Evolutionary conservation across 2,113 vertebrate species (phyloP), one percentile per base, ranked within the genome.

Genomic region (Craseonycteris thonglongyai): DNA sequence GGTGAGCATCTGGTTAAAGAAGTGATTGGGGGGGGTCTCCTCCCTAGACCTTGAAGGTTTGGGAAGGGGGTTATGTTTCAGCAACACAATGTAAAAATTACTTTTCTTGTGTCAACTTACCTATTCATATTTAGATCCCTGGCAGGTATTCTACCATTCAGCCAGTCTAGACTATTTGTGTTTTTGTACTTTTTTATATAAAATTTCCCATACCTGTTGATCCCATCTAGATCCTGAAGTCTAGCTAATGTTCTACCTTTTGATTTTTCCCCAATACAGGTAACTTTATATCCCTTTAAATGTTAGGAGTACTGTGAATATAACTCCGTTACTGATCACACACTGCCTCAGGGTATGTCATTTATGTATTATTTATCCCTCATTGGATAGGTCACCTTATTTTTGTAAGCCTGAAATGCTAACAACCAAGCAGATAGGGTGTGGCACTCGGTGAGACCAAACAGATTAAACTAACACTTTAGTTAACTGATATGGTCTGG

Each of bases 1-100:
- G 42, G 1, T 0, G 35, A 79, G 66, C 10, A 5, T 21, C n/a
- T 21, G 22, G n/a, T 1, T 0, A 10, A 59, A n/a, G 76, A 40
- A 49, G 88, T 26, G 38, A 15, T 0, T 58, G 78, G 18, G n/a
- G 59, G 35, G 33, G 24, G 38, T 59, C 28, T 75, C 33, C 22
- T 35, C n/a, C 16, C 42, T 9, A 88, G 51, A 71, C 40, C 15
- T 35, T 13, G n/a, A 10, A 19, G 68, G 38, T 2, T 6, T 9
- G 11, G 47, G n/a, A n/a, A n/a, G n/a, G 40, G n/a, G 18, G 45
- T 2, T 42, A 21, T 51, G 3, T 2, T 45, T 21, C 21, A 66
- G 66, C 35, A 68, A 38, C n/a, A 72, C 33, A 58, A 26, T 12
- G 79, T 38, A 49, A 85, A 40, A 33, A 86, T 21, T 7, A 49